Base-by-base conservation (phyloP, 2,888 invertebrate genomes). In the Drosophila monieri region DNA sequence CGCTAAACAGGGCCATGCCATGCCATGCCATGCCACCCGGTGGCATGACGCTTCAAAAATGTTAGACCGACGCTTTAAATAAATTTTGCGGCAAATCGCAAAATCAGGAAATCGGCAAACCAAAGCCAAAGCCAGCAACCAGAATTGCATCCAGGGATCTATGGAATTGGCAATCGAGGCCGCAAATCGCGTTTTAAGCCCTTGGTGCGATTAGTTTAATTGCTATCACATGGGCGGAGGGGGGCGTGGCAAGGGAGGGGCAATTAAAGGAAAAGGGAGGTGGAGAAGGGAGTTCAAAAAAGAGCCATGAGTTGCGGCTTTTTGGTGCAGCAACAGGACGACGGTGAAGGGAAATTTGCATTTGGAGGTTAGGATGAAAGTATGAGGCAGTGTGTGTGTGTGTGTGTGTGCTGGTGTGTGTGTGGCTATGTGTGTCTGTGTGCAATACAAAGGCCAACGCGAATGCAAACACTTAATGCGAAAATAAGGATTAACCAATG, bases 171-270 rank as follows among this genome's bases (percentile, higher is more conserved):
- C 84, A 88, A 89, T 75, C 85, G 86, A 80, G 77, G 77, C 81
- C 85, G 51, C 88, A 88, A 88, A 88, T 89, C 81, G 85, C 81
- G 83, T 88, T 91, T 91, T 89, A 90, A 90, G 88, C 89, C 89
- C 84, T 80, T 78, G 85, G 87, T 88, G 90, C 89, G 91, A 91
- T 91, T 91, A 91, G 91, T 91, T 91, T 91, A 91, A 91, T 91
- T 91, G 90, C 90, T 89, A 71, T 35, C 2, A 1, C 5, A n/a
- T 3, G 15, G 2, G 4, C 15, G 44, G 6, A 27, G 2, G 5
- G 44, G 9, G 43, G 1, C 6, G 23, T 10, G 25, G 6, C 14
- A n/a, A 47, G 18, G 27, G 10, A 9, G 25, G 18, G 18, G 18
- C 18, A 18, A 18, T 18, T 18, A 18, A 18, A 18, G 18, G 18